Percentiles rank a stretch among this genome's conserved stretches.
phyloP scores from a whole-genome alignment of 2,888 invertebrate species.

The Netelia fuscicornis region DNA sequence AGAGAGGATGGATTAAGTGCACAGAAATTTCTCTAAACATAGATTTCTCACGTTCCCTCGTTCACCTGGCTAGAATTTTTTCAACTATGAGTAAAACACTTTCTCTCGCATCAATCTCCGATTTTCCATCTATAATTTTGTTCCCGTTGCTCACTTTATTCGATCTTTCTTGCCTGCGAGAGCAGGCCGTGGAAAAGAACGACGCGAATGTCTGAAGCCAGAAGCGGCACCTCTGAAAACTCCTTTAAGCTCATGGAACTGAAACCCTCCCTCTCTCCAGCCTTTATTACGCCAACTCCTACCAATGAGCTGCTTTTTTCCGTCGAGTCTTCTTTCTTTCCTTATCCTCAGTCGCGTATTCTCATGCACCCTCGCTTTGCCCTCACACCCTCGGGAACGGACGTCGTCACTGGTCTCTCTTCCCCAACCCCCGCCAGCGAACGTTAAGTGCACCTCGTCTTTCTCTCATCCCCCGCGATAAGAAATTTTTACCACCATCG shows the following conservation, averaged over 20 bases:
- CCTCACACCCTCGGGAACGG: conserved; percentile 36
- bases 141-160: conserved; percentile 42
- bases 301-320: conserved; percentile 39
- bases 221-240: conserved; percentile 41
- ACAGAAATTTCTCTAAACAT: neutral
- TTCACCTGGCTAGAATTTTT: neutral
- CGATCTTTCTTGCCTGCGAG: conserved; percentile 51
- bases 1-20: conserved; percentile 43
- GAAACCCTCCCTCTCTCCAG: conserved; percentile 13
- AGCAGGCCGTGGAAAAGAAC: conserved; percentile 74
- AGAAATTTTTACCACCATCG: conserved; percentile 74
- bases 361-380: conserved; percentile 34
- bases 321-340: conserved; percentile 51
- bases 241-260: conserved; percentile 32
- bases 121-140: conserved; percentile 60
- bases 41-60: conserved; percentile 2
- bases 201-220: conserved; percentile 74
- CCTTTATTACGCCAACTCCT: conserved; percentile 54
- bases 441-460: conserved; percentile 78
- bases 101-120: conserved; percentile 7
- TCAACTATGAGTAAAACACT: neutral
- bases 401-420: conserved; percentile 58
- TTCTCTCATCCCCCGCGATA: conserved; percentile 66
- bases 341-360: conserved; percentile 42
- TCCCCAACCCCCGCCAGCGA: conserved; percentile 67